Evolutionary conservation across 2,113 vertebrate genomes (phyloP).

Genomic region (Grus americana): DNA sequence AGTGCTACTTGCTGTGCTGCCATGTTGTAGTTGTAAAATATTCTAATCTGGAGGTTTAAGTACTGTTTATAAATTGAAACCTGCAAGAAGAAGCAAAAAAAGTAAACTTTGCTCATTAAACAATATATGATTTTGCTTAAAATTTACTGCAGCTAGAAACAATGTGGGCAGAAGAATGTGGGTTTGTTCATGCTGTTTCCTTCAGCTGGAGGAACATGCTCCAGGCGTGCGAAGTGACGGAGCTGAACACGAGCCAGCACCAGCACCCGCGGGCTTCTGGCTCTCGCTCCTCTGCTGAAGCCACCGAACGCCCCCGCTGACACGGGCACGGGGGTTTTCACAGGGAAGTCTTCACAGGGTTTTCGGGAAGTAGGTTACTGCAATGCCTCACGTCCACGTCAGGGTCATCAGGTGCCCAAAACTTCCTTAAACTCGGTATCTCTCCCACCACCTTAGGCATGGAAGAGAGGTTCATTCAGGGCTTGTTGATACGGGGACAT

Average conservation of each 20-base stretch:
- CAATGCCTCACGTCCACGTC: background rate
- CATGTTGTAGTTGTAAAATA: background rate
- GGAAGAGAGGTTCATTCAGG: background rate
- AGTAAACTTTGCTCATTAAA: background rate
- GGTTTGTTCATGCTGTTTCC: background rate
- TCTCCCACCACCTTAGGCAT: background rate
- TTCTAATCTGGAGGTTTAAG: background rate
- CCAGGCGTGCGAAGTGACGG: background rate
- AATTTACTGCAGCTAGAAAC: conserved; percentile 4
- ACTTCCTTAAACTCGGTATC: background rate
- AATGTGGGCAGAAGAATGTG: background rate
- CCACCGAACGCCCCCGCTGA: background rate
- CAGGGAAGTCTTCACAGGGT: background rate
- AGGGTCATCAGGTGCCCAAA: background rate
- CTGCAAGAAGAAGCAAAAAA: background rate
- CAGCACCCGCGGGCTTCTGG: background rate
- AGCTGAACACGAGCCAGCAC: background rate
- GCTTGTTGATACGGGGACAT: background rate
- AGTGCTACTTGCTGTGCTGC: background rate
- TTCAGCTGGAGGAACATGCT: background rate
- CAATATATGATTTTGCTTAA: background rate
- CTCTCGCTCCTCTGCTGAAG: background rate
- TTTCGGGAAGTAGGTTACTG: background rate
- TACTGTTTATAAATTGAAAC: background rate
- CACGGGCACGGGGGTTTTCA: background rate